These are phyloP conservation scores for Odontocerum albicorne DNA, from an alignment of 2,888 invertebrate species.

Conservation along the genomic window DNA sequence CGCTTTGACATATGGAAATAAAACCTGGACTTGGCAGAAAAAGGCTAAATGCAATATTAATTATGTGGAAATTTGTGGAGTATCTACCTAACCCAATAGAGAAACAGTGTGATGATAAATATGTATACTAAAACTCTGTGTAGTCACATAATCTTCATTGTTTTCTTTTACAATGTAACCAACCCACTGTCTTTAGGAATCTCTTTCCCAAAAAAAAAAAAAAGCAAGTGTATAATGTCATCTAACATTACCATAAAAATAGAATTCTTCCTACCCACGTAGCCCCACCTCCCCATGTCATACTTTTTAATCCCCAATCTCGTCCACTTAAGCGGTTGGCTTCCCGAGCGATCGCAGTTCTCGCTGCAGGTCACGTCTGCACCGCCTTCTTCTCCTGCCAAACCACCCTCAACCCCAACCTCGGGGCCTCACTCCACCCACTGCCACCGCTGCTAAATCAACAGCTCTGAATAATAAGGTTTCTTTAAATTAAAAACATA, in stretches of 20 bases:
- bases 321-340: conserved; percentile 72
- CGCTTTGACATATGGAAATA: too few relatives aligned
- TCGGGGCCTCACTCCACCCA: conserved; percentile 54
- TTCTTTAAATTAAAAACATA: conserved; percentile 75
- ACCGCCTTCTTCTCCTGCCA: conserved; percentile 26
- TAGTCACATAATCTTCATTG: too few relatives aligned
- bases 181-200: not conserved
- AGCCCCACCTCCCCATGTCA: conserved; percentile 49
- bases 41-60: too few relatives aligned
- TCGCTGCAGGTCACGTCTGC: conserved; percentile 69
- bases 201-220: too few relatives aligned
- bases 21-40: too few relatives aligned
- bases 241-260: too few relatives aligned
- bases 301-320: conserved; percentile 75
- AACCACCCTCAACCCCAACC: not conserved
- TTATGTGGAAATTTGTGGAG: too few relatives aligned
- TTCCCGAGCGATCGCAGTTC: conserved; percentile 72
- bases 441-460: conserved; percentile 67
- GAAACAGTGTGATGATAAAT: too few relatives aligned
- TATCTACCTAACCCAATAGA: too few relatives aligned
- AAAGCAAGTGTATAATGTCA: too few relatives aligned
- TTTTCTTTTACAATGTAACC: not conserved
- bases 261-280: too few relatives aligned
- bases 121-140: too few relatives aligned
- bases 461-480: conserved; percentile 69